A percentile compares a stretch with the other conserved stretches of the same genome.
Evolutionary conservation across 2,888 invertebrate species (phyloP).

Genomic region (Synanthedon myopaeformis): DNA sequence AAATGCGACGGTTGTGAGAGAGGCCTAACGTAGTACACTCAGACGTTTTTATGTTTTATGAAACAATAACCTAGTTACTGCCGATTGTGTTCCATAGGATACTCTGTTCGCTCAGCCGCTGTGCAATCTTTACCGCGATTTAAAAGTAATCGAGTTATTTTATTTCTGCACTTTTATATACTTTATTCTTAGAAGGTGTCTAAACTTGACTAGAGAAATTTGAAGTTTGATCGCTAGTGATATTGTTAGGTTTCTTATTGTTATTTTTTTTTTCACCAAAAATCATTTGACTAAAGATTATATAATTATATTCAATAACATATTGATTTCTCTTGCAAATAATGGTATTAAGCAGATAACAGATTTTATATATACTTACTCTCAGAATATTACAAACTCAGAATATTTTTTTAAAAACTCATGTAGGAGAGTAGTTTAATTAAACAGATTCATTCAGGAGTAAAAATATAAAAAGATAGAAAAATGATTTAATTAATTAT

Average conservation of each 20-base stretch:
- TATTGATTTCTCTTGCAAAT: too few species aligned
- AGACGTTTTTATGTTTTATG: conserved; percentile 37
- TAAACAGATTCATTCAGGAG: too few species aligned
- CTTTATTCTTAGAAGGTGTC: conserved; percentile 19
- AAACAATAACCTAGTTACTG: conserved; percentile 30
- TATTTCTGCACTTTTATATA: conserved; percentile 44
- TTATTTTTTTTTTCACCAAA: neutral
- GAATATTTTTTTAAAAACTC: too few species aligned
- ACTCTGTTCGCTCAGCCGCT: conserved; percentile 35
- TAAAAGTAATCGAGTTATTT: conserved; percentile 30
- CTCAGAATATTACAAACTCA: too few species aligned
- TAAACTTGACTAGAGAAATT: conserved; percentile 1
- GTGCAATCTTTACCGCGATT: conserved; percentile 33
- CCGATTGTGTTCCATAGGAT: conserved; percentile 62
- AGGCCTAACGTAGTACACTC: conserved; percentile 60
- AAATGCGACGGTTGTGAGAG: conserved; percentile 60
- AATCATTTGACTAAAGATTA: too few species aligned
- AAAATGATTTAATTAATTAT: too few species aligned
- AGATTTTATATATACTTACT: too few species aligned
- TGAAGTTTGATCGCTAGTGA: too few species aligned
- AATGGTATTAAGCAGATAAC: too few species aligned
- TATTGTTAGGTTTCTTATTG: conserved; percentile 8
- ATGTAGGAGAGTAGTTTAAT: too few species aligned
- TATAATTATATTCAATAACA: too few species aligned
- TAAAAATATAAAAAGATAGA: too few species aligned